A percentile compares a stretch with the other conserved stretches of the same genome.
phyloP scores from a whole-genome alignment of 2,797 vertebrate genomes.

The Clarias platycephalus region DNA sequence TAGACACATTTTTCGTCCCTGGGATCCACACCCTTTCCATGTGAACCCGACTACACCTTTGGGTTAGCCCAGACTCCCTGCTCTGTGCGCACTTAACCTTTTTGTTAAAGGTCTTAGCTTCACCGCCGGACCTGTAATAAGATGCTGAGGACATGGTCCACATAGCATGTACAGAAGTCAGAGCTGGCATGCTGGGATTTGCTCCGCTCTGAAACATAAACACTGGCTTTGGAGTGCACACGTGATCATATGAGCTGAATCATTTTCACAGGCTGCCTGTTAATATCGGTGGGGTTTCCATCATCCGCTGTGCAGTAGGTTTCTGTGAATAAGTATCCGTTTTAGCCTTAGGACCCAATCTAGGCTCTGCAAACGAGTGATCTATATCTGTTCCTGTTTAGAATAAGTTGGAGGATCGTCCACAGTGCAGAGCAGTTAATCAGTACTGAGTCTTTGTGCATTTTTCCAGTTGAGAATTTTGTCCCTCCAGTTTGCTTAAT shows the following conservation, averaged over 20 bases:
- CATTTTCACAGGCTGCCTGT: neutral
- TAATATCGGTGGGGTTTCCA: neutral
- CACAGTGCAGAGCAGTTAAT: neutral
- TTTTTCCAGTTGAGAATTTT: conserved; percentile 15
- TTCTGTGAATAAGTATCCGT: neutral
- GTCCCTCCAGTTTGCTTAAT: conserved; percentile 15
- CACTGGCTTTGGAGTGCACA: neutral
- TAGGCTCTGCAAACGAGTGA: neutral
- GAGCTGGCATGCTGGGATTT: conserved; percentile 33
- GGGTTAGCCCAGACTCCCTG: conserved; percentile 31
- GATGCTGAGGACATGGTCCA: conserved; percentile 47
- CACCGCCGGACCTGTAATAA: conserved; percentile 51
- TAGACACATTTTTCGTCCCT: conserved; percentile 30
- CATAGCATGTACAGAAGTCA: conserved; percentile 42
- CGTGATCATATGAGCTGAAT: neutral
- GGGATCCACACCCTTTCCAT: conserved; percentile 39
- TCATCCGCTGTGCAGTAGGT: neutral
- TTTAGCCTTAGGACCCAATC: neutral
- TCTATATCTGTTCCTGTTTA: neutral
- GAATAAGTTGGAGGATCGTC: conserved; percentile 1
- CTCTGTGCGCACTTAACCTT: conserved; percentile 43
- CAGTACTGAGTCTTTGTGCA: neutral
- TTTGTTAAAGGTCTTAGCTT: conserved; percentile 44
- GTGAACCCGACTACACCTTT: conserved; percentile 34
- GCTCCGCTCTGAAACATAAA: conserved; percentile 22